Evolutionary conservation across 1,140 invertebrate species (phyloP), one percentile per base, ranked within the genome.

Genomic region (Trichomalopsis sarcophagae): DNA sequence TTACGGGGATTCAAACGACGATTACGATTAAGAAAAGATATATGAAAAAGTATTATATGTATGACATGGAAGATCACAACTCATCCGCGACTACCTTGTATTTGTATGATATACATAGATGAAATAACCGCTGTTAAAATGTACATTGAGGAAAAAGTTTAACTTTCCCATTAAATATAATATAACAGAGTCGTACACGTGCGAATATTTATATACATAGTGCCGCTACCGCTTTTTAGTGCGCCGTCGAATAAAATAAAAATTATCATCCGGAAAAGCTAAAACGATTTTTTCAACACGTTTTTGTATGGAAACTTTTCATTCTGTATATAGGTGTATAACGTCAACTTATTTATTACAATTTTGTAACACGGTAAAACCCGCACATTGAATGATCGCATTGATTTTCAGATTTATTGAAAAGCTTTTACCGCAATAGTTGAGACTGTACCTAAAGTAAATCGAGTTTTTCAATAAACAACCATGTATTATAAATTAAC

Each of bases 261-360:
- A 14, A 55, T 55, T 55, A 11, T 44, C 50, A 55, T 55, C 40
- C 23, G 40, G 11, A 66, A 66, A 66, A 66, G 55, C 14, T 62
- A 13, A 69, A 69, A 69, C 27, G n/a, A 66, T 79, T 66, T 40
- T 79, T 66, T 66, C 66, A 80, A 80, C 33, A 47, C 30, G 13
- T 80, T 80, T 27, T 80, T 69, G 66, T 80, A 80, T 69, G 27
- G n/a, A 14, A 33, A 10, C 21, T 73, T 73, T 81, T 9, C n/a
- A 73, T 81, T 81, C n/a, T 73, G 79, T 81, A 73, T 71, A 33
- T 81, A 73, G 23, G 62, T 17, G 21, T 66, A 66, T 27, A 27
- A 27, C n/a, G 27, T 21, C 68, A 27, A 23, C 33, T 81, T 74
- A 14, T 76, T 44, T 76, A 76, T n/a, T 47, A 47, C 2, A 50